Evolutionary conservation across 2,113 vertebrate genomes (phyloP).

Genomic region (Paracanthobrama guichenoti): DNA sequence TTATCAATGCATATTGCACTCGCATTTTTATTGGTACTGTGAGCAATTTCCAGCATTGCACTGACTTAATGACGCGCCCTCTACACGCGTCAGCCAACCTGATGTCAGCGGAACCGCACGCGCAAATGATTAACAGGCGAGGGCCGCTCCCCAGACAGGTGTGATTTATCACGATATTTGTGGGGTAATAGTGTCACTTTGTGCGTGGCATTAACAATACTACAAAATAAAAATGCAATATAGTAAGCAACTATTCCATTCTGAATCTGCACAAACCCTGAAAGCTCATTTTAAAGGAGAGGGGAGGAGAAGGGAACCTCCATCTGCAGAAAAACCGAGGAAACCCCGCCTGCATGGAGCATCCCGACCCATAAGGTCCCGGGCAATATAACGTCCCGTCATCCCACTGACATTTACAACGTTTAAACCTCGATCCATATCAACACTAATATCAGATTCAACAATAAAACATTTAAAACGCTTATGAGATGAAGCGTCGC

Average conservation of each 20-base stretch:
- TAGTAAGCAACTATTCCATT: neutral
- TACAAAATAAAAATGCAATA: neutral
- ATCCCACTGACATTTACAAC: conserved; percentile 27
- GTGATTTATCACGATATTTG: neutral
- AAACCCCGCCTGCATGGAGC: conserved; percentile 52
- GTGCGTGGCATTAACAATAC: neutral
- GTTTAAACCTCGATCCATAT: neutral
- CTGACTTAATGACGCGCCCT: neutral
- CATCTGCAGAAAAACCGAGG: conserved; percentile 51
- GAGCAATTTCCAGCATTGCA: neutral
- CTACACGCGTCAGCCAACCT: neutral
- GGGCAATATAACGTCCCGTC: neutral
- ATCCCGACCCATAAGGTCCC: conserved; percentile 45
- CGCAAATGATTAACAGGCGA: neutral
- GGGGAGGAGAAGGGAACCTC: conserved; percentile 37
- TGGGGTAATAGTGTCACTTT: neutral
- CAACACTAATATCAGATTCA: neutral
- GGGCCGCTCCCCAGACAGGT: neutral
- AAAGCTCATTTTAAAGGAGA: neutral
- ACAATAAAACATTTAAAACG: neutral
- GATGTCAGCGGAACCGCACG: neutral
- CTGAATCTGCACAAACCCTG: neutral
- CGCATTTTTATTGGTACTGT: neutral
- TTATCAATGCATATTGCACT: neutral
- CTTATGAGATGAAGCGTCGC: neutral